Evolutionary conservation across 1,140 invertebrate genomes (phyloP).

Genomic region (Polypedilum pembai): DNA sequence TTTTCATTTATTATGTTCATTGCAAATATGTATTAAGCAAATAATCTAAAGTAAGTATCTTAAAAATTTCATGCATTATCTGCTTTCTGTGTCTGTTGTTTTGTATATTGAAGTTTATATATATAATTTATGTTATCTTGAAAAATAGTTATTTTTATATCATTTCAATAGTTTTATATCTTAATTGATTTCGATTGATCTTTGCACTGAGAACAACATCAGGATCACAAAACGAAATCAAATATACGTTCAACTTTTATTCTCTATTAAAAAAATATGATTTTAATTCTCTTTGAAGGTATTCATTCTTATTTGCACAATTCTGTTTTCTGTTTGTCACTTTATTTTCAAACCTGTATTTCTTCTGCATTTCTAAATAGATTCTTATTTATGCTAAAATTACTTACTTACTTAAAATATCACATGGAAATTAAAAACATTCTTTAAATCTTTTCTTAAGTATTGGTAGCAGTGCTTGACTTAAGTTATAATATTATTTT

Average conservation of each 20-base stretch:
- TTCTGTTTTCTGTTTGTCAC: background rate
- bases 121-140: too few relatives aligned
- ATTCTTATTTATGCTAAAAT: background rate
- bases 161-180: background rate
- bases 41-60: too few relatives aligned
- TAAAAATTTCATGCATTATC: too few relatives aligned
- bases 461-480: background rate
- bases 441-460: too few relatives aligned
- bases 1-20: too few relatives aligned
- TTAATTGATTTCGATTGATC: background rate
- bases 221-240: background rate
- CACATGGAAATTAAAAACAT: background rate
- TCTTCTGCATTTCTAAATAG: background rate
- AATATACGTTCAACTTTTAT: too few relatives aligned
- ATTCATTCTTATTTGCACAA: background rate
- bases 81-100: too few relatives aligned
- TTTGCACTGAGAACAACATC: background rate
- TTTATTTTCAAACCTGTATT: background rate
- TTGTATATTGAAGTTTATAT: too few relatives aligned
- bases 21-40: too few relatives aligned
- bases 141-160: background rate
- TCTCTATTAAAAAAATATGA: background rate
- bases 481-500: background rate
- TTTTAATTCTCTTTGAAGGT: background rate
- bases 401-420: constrained; percentile 10